Conservation (phyloP, 1,140 invertebrate genomes). For the Drosophila persimilis region DNA sequence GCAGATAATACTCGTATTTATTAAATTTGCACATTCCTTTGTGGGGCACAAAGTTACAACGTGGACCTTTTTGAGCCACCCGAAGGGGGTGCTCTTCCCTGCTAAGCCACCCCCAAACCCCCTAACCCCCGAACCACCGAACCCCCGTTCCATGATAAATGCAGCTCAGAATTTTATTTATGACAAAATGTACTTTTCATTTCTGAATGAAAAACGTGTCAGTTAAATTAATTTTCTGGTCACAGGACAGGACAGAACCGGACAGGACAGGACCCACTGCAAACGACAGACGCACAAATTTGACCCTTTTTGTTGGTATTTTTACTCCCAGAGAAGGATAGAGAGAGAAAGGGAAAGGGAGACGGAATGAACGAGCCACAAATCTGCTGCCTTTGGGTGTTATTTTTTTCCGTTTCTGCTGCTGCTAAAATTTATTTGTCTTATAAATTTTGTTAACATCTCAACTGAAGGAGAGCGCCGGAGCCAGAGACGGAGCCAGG, state of each 20-base stretch:
- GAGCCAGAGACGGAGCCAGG: neutral
- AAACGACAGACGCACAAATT: slow-evolving; percentile 22
- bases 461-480: slow-evolving; percentile 30
- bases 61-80: no score
- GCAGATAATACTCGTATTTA: no score
- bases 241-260: slow-evolving; percentile 14
- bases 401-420: slow-evolving; percentile 23
- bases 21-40: neutral
- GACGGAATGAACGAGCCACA: slow-evolving; percentile 14
- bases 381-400: slow-evolving; percentile 38
- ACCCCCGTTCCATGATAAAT: neutral
- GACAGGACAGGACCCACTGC: slow-evolving; percentile 3
- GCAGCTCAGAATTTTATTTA: slow-evolving; percentile 23
- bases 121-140: no score
- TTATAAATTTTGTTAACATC: slow-evolving; percentile 61
- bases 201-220: slow-evolving; percentile 51
- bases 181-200: slow-evolving; percentile 31
- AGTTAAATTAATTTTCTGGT: slow-evolving; percentile 58
- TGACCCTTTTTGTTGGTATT: slow-evolving; percentile 26
- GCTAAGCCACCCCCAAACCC: neutral
- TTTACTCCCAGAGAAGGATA: neutral
- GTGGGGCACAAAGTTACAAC: no score
- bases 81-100: neutral
- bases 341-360: neutral
- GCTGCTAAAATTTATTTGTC: slow-evolving; percentile 56